Base-by-base conservation (phyloP, 1,140 invertebrate species). In the Ceratina calcarata region DNA sequence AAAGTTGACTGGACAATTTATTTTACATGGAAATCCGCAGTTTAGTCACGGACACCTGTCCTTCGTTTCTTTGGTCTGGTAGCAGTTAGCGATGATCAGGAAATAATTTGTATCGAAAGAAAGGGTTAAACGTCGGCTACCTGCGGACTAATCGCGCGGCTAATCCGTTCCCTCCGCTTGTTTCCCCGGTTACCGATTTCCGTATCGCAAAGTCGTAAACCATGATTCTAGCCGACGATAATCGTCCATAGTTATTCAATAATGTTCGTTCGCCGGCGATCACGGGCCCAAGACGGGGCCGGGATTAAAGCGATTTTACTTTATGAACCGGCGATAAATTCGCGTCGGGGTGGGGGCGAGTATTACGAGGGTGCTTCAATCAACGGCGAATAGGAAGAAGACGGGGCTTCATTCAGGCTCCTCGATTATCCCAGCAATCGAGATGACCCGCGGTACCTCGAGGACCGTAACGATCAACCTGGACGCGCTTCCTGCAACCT, bases 401-500 rank as follows among this genome's bases (percentile, higher is more conserved):
- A 57, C 74, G 72, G 37, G 66, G 78, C 68, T 86, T 76, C 85
- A 80, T 83, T 83, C 77, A 86, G 60, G 32, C 64, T 83, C 66
- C 76, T 79, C 82, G 85, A 86, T 86, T 86, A 86, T 86, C 84
- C 84, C 64, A 68, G 53, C 81, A 61, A 86, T 83, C 85, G 73
- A 86, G 84, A 86, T 86, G 85, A 86, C 84, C 84, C 69, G 55
- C 16, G 71, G 70, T 55, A 20, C 70, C 70, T 86, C 58, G 80
- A 86, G 73, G 84, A 82, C 75, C 81, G 77, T 83, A 86, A 86
- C 84, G 80, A 86, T 86, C 81, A 77, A 79, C 80, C 60, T 69
- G 76, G 65, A 83, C 80, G 55, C 82, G 84, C 77, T 86, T 75
- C 77, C 72, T 80, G 77, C 61, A 78, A 65, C 76, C 73, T 76